These are phyloP conservation scores for Apamea anceps DNA, from an alignment of 2,888 invertebrate species.

Conservation along the genomic window DNA sequence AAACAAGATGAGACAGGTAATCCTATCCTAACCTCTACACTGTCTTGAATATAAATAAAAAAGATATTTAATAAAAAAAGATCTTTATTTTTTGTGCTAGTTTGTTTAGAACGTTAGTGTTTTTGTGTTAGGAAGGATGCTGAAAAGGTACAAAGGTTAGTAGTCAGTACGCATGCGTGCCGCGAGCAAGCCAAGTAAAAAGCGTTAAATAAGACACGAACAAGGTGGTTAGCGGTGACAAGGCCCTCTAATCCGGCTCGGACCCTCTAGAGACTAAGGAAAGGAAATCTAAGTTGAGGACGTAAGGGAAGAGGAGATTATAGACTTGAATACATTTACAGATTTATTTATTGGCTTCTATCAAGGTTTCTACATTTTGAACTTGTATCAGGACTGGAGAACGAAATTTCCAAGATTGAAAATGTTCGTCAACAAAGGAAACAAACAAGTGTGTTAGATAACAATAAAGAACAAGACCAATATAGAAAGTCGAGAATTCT, in stretches of 20 bases:
- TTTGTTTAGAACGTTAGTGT: constrained; percentile 79
- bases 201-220: constrained; percentile 80
- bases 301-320: constrained; percentile 48
- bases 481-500: constrained; percentile 38
- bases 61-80: constrained; percentile 3
- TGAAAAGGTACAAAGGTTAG: constrained; percentile 89
- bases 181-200: constrained; percentile 85
- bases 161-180: constrained; percentile 89
- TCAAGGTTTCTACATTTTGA: constrained; percentile 24
- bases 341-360: constrained; percentile 1
- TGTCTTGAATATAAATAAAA: constrained; percentile 31
- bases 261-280: constrained; percentile 69
- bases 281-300: constrained; percentile 62
- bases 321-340: constrained; percentile 27
- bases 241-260: constrained; percentile 73
- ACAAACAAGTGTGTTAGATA: constrained; percentile 44
- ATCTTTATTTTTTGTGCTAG: constrained; percentile 67
- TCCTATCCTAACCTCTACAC: constrained; percentile 52
- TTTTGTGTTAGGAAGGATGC: constrained; percentile 86
- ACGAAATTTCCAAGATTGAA: constrained; percentile 4
- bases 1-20: constrained; percentile 82
- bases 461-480: constrained; percentile 33
- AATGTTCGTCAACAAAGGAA: constrained; percentile 14
- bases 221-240: constrained; percentile 84
- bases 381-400: neutral